Conservation (phyloP, 1,140 invertebrate species). For the Pseudomyrmex gracilis region DNA sequence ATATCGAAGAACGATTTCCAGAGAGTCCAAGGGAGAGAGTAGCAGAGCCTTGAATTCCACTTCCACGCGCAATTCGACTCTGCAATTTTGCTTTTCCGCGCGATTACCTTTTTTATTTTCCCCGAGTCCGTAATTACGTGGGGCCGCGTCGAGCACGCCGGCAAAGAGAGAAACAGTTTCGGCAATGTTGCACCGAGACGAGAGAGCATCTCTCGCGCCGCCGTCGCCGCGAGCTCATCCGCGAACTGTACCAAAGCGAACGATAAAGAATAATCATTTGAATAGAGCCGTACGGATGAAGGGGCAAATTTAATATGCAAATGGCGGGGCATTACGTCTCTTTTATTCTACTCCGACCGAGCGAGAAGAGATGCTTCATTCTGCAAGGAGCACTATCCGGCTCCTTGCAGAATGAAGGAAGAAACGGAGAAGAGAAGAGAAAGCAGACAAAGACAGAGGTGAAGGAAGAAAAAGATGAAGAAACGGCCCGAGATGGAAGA, state of each 20-base stretch:
- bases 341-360: constrained; percentile 69
- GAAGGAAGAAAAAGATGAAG: constrained; percentile 31
- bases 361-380: constrained; percentile 46
- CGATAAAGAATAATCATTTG: constrained; percentile 76
- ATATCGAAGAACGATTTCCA: constrained; percentile 57
- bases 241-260: constrained; percentile 53
- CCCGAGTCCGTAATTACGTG: constrained; percentile 53
- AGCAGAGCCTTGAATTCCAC: constrained; percentile 45
- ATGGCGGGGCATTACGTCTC: constrained; percentile 73
- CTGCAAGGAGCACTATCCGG: constrained; percentile 15
- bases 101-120: constrained; percentile 66
- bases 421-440: constrained; percentile 1
- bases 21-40: constrained; percentile 14
- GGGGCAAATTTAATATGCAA: constrained; percentile 78
- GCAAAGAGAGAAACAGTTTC: constrained; percentile 50
- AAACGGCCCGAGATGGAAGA: constrained; percentile 14
- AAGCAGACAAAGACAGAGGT: neutral
- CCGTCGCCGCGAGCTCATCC: constrained; percentile 33
- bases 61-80: constrained; percentile 66
- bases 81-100: constrained; percentile 69
- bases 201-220: constrained; percentile 36
- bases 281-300: constrained; percentile 70
- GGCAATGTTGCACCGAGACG: constrained; percentile 26
- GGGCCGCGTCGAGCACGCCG: constrained; percentile 16
- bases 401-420: constrained; percentile 37